Conservation (phyloP, 2,113 vertebrate species). For the Chroicocephalus ridibundus region DNA sequence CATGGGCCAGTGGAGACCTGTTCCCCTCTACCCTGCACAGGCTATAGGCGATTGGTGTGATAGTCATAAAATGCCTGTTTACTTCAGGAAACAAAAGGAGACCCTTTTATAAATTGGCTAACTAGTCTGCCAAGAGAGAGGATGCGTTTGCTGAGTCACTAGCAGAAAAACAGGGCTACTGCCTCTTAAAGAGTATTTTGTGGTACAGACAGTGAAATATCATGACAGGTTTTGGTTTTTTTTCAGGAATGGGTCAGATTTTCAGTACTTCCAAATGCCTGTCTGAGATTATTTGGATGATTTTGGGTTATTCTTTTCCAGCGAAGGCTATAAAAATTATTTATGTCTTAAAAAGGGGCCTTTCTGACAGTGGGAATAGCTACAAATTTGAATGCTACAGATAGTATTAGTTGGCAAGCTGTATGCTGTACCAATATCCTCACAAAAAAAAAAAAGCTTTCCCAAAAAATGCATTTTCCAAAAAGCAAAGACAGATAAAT, state of each 20-base stretch:
- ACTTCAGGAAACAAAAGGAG: not conserved
- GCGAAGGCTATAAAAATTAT: not conserved
- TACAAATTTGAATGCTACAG: not conserved
- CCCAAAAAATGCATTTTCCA: not conserved
- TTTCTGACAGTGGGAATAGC: not conserved
- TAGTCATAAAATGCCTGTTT: not conserved
- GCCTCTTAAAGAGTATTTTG: not conserved
- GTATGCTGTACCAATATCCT: not conserved
- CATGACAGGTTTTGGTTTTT: not conserved
- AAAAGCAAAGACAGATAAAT: not conserved
- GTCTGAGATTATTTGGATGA: not conserved
- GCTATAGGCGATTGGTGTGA: no score
- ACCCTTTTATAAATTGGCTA: not conserved
- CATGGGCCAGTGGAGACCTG: not conserved
- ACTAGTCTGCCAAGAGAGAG: not conserved
- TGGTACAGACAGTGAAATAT: not conserved
- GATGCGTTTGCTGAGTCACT: not conserved
- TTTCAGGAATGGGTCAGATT: not conserved
- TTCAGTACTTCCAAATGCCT: not conserved
- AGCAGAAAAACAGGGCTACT: not conserved
- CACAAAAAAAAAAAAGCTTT: not conserved
- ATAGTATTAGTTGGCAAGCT: fast-evolving
- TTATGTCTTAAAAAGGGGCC: not conserved
- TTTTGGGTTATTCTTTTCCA: not conserved
- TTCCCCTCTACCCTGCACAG: not conserved